A percentile compares a stretch with the other conserved stretches of the same genome.
phyloP scores from a whole-genome alignment of 1,140 invertebrate species.

The Dendrolimus punctatus region DNA sequence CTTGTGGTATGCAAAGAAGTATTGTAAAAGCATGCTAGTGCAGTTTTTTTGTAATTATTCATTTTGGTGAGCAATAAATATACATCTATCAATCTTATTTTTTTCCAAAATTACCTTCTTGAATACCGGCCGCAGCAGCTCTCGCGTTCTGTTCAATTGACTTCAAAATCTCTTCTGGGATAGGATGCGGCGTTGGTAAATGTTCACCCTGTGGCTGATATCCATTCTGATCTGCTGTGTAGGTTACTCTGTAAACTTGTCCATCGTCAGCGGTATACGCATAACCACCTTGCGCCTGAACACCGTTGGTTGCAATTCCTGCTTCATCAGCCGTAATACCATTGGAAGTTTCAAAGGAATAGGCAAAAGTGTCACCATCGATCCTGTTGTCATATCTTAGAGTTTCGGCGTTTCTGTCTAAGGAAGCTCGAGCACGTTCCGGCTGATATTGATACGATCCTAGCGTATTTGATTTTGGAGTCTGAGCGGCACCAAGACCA shows the following conservation, averaged over 20 bases:
- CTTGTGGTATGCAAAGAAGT: no score
- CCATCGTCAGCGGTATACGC: conserved; percentile 78
- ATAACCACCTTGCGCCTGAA: conserved; percentile 52
- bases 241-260: conserved; percentile 77
- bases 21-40: no score
- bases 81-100: not conserved
- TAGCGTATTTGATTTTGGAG: conserved; percentile 9
- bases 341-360: conserved; percentile 60
- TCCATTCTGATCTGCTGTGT: conserved; percentile 87
- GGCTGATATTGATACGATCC: conserved; percentile 26
- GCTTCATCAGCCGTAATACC: conserved; percentile 61
- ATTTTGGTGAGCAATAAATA: no score
- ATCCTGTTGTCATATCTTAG: conserved; percentile 46
- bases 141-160: conserved; percentile 59
- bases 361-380: conserved; percentile 50
- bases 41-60: no score
- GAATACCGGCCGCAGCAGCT: conserved; percentile 55
- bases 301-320: conserved; percentile 53
- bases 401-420: conserved; percentile 48
- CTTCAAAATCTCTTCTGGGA: conserved; percentile 61
- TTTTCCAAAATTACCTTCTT: conserved; percentile 47
- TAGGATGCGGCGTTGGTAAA: conserved; percentile 64
- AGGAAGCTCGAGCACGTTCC: conserved; percentile 44
- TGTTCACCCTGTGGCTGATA: conserved; percentile 73
- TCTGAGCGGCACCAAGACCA: conserved; percentile 18